Percentiles rank a stretch among this genome's conserved stretches.
phyloP scores from a whole-genome alignment of 2,888 invertebrate genomes.

The Chironomus tentans region DNA sequence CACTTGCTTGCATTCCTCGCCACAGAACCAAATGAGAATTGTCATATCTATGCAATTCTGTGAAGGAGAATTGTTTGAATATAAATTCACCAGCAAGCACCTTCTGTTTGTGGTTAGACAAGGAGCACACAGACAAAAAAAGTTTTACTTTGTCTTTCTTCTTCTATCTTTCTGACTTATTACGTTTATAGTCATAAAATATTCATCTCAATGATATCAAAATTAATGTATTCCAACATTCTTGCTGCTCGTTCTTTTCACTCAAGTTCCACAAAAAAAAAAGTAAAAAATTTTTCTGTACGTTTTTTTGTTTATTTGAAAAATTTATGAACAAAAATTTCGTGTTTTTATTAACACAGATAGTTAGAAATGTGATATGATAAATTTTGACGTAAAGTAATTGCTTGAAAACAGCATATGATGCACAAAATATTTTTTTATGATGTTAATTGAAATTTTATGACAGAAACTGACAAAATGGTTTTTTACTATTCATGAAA shows the following conservation, averaged over 20 bases:
- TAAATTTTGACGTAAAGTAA: neutral
- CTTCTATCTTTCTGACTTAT: neutral
- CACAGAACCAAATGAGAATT: neutral
- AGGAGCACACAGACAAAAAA: neutral
- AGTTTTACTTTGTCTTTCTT: neutral
- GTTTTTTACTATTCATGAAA: no score
- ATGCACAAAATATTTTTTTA: no score
- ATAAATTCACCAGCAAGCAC: no score
- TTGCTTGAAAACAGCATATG: neutral
- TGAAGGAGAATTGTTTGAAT: no score
- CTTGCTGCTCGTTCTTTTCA: neutral
- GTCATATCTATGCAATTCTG: neutral
- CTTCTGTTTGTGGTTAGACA: no score
- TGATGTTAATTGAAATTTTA: no score
- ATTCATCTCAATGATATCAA: conserved; percentile 4
- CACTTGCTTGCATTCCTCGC: neutral
- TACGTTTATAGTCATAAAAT: neutral
- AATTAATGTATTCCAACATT: conserved; percentile 3
- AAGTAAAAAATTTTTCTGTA: neutral
- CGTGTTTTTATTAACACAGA: neutral
- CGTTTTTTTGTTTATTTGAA: neutral
- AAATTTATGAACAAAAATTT: neutral
- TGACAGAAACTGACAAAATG: no score
- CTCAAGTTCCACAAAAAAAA: neutral
- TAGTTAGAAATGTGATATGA: neutral